Percentiles rank a stretch among this genome's conserved stretches.
phyloP scores from a whole-genome alignment of 2,797 vertebrate genomes.

The Lepilemur septentrionalis region DNA sequence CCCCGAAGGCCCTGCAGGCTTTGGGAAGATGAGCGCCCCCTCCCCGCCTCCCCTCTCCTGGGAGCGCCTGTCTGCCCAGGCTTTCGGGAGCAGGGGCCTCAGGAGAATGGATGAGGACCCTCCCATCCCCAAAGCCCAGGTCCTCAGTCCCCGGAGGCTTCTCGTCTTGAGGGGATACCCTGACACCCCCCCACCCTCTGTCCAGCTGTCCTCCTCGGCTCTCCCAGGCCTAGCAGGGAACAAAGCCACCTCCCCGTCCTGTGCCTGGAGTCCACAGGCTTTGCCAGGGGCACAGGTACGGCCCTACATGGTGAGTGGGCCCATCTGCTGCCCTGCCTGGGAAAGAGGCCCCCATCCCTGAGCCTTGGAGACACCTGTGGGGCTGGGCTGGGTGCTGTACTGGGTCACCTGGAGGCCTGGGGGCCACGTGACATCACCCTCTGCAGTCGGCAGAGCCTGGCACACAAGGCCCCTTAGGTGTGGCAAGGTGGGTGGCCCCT shows the following conservation, averaged over 20 bases:
- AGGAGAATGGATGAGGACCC: neutral
- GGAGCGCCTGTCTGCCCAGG: neutral
- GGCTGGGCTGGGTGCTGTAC: neutral
- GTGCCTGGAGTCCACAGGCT: neutral
- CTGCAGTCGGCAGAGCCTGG: neutral
- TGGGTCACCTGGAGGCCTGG: neutral
- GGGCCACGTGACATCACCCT: no score
- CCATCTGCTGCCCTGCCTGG: no score
- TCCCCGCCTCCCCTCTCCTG: no score
- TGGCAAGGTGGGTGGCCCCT: no score
- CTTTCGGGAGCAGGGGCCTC: neutral
- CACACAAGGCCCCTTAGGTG: neutral
- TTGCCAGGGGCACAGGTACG: neutral
- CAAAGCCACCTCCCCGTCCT: no score
- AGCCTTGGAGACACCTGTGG: neutral
- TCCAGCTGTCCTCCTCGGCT: neutral
- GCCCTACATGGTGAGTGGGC: neutral
- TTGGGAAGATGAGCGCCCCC: neutral
- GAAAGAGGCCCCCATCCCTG: no score
- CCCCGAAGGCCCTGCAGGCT: neutral
- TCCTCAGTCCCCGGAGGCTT: neutral
- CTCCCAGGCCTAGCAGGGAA: neutral
- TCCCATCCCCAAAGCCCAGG: neutral
- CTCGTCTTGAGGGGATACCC: neutral
- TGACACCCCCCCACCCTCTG: neutral